Evolutionary conservation across 2,113 vertebrate species (phyloP), one percentile per base, ranked within the genome.

Genomic region (Gallinago media): DNA sequence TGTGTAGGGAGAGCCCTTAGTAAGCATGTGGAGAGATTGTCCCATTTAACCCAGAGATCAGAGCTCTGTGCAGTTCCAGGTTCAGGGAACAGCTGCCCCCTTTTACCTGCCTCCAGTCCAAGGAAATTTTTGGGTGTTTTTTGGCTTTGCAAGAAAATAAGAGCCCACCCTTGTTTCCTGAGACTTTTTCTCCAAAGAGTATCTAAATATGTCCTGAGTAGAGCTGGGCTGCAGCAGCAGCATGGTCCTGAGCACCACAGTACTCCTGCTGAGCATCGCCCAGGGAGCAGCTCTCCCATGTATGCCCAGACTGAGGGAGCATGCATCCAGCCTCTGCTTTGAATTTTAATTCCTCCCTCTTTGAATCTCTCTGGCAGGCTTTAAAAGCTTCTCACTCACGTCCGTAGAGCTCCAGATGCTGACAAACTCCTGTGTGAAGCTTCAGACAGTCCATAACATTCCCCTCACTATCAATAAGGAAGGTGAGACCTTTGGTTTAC

Each of bases 381-480:
- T 99, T 85, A 99, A 99, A 97, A 99, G 99, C 58, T 98, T 99
- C 92, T 99, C 99, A 0, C 97, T 99, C 94, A 99, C 99, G 0
- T 99, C 99, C 0, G 98, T 99, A 98, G 99, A 99, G 97, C 98
- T 99, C 88, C 99, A 99, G 87, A 99, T 99, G 99, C 97, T 99
- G 97, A 99, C 99, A 85, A 99, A 98, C 94, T 99, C 99, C 3
- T 99, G 99, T 47, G 98, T 99, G 96, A 99, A 99, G 92, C 99
- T 99, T 42, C 99, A 99, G 97, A 99, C 99, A 0, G 99, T 99
- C 62, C 99, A 99, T 93, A 98, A 98, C 46, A 99, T 99, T 73
- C 99, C 99, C 8, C 98, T 99, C 66, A 99, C 99, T 56, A 97
- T 99, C 94, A 99, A 99, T 92, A 99, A 99, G 93, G 99, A 99